These are phyloP conservation scores for Actenoides hombroni DNA, from an alignment of 2,113 vertebrate genomes.

Conservation along the genomic window DNA sequence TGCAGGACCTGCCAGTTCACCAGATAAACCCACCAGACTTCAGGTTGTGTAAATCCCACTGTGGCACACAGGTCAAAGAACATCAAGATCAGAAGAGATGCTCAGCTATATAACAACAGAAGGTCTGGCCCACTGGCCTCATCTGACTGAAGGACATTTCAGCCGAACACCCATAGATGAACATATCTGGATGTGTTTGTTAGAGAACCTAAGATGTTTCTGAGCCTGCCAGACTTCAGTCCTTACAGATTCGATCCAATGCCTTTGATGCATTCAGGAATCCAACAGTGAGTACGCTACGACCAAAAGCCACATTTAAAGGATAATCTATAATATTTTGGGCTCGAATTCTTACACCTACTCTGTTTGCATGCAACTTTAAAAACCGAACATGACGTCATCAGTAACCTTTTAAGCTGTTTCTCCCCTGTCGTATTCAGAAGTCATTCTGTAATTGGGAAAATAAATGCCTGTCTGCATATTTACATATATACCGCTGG, in stretches of 20 bases:
- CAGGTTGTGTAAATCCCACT: not conserved
- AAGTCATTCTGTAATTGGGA: not conserved
- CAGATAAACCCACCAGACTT: not conserved
- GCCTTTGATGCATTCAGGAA: not conserved
- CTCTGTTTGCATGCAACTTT: not conserved
- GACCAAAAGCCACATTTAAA: not conserved
- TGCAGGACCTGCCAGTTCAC: not conserved
- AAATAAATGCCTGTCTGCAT: not conserved
- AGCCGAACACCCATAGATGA: not conserved
- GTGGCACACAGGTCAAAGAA: not conserved
- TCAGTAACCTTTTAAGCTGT: not conserved
- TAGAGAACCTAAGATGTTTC: not conserved
- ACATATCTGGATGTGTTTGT: not conserved
- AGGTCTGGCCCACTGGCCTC: not conserved
- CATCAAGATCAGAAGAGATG: not conserved
- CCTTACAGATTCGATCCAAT: fast-evolving
- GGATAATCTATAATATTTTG: not conserved
- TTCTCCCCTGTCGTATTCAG: not conserved
- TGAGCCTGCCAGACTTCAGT: not conserved
- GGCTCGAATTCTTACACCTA: not conserved
- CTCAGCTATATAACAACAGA: not conserved
- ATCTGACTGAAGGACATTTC: not conserved
- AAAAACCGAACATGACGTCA: not conserved
- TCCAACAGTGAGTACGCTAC: not conserved
- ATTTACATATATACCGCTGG: not conserved